Conservation (phyloP, 2,113 vertebrate genomes). For the Gallinago undulata region DNA sequence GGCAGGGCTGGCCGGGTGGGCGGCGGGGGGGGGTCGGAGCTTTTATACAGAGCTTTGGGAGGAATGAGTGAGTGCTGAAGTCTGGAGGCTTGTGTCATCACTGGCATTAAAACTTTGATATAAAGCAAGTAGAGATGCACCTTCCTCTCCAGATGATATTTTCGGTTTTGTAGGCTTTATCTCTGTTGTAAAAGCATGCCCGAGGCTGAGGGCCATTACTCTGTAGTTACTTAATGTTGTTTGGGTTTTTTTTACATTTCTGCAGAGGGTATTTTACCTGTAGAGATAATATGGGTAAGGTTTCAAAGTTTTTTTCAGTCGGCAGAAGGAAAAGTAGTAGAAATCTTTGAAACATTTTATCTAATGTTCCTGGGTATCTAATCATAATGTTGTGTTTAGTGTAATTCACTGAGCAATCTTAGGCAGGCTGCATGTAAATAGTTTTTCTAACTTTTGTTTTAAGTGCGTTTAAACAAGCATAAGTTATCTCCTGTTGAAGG, state of each 20-base stretch:
- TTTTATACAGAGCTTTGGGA: fast-evolving
- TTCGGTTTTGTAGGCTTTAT: not conserved
- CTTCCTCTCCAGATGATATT: not conserved
- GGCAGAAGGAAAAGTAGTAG: not conserved
- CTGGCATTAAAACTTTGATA: not conserved
- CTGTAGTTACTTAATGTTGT: not conserved
- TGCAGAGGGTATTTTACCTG: not conserved
- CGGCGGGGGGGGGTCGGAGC: not conserved
- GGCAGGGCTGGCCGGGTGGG: not conserved
- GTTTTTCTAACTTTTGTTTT: not conserved
- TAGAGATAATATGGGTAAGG: not conserved
- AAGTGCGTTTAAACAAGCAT: not conserved
- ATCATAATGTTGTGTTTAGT: fast-evolving
- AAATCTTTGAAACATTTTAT: not conserved
- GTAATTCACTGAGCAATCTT: not conserved
- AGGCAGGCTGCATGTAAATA: not conserved
- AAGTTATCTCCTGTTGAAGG: not conserved
- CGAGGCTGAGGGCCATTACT: not conserved
- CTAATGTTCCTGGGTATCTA: not conserved
- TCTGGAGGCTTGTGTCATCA: not conserved
- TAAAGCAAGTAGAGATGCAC: not conserved
- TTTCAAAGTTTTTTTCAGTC: not conserved
- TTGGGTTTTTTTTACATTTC: not conserved
- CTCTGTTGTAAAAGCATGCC: not conserved
- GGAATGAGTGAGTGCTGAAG: not conserved